Evolutionary conservation across 2,888 invertebrate species (phyloP).

Genomic region (Scaptomyza caliginosa): DNA sequence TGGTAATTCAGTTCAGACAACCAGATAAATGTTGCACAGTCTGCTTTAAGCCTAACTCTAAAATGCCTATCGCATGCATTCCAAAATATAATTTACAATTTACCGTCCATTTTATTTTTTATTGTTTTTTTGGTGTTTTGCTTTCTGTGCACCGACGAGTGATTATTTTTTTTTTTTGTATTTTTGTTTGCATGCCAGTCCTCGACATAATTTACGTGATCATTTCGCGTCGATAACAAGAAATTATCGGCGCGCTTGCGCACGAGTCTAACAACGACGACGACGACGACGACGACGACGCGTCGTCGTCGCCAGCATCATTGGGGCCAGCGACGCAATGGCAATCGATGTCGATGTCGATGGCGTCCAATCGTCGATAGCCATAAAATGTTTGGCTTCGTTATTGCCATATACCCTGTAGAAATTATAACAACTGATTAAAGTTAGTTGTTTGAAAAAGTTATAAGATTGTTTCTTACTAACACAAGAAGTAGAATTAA

Average conservation of each 20-base stretch:
- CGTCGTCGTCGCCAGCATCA: slow-evolving; percentile 5
- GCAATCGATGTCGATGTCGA: slow-evolving; percentile 54
- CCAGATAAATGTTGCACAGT: slow-evolving; percentile 31
- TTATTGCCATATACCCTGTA: slow-evolving; percentile 39
- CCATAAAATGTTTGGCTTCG: slow-evolving; percentile 45
- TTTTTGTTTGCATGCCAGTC: slow-evolving; percentile 51
- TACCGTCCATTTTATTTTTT: slow-evolving; percentile 37
- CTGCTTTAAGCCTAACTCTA: slow-evolving; percentile 44
- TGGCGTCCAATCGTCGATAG: slow-evolving; percentile 58
- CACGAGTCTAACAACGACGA: slow-evolving; percentile 52
- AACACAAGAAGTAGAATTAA: no score
- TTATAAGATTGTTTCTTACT: no score
- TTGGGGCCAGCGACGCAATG: slow-evolving; percentile 57
- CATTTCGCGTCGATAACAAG: slow-evolving; percentile 79
- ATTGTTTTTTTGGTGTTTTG: slow-evolving; percentile 28
- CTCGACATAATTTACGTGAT: slow-evolving; percentile 81
- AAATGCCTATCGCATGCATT: slow-evolving; percentile 74
- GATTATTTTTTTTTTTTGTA: no score
- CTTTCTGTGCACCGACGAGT: slow-evolving; percentile 39
- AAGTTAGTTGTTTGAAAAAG: no score
- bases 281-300: slow-evolving; percentile 20
- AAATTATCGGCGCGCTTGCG: slow-evolving; percentile 79
- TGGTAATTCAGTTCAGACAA: slow-evolving; percentile 5
- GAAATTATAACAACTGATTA: no score
- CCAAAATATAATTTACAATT: slow-evolving; percentile 59